Evolutionary conservation across 2,113 vertebrate species (phyloP), one percentile per base, ranked within the genome.

Genomic region (Sphyrna mokarran): DNA sequence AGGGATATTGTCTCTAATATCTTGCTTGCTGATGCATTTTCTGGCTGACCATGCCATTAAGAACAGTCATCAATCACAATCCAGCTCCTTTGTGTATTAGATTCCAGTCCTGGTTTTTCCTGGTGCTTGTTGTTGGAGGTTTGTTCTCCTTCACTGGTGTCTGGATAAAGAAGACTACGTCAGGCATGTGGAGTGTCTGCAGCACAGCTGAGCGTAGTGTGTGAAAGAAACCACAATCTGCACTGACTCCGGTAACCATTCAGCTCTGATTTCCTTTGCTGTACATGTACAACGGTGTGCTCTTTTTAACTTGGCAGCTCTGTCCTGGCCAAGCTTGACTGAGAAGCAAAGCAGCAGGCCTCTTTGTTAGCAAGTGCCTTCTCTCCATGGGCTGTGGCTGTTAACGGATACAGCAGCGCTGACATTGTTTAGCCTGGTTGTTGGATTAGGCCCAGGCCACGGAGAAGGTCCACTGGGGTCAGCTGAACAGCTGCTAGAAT

Each of bases 161-260:
- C 97, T 98, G 97, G 97, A 97, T 98, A 98, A 97, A 98, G 97
- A 97, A 98, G 98, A 97, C 97, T 97, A 97, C 98, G 98, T 98
- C 98, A 97, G 98, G 98, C 98, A 98, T 98, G 98, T 98, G 98
- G 98, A 98, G 97, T 97, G 98, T 97, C 97, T 98, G 98, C 98
- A 97, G 97, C 98, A 98, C 97, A 97, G 98, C 98, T 97, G 97
- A 98, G 96, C 78, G n/a, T 96, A 96, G 95, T 96, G 97, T 96
- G 96, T 95, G 94, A 96, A 96, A 95, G 96, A 96, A 97, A 97
- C 66, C 66, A 70, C 93, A 95, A 72, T 95, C 93, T 95, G 66
- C 68, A 72, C 93, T 70, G 93, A 72, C 40, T 95, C 89, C 66
- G 93, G 63, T 70, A 95, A 95, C 93, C 93, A 70, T 95, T 95